phyloP scores from a whole-genome alignment of 1,140 invertebrate species.

The Aphaenogaster floridana region DNA sequence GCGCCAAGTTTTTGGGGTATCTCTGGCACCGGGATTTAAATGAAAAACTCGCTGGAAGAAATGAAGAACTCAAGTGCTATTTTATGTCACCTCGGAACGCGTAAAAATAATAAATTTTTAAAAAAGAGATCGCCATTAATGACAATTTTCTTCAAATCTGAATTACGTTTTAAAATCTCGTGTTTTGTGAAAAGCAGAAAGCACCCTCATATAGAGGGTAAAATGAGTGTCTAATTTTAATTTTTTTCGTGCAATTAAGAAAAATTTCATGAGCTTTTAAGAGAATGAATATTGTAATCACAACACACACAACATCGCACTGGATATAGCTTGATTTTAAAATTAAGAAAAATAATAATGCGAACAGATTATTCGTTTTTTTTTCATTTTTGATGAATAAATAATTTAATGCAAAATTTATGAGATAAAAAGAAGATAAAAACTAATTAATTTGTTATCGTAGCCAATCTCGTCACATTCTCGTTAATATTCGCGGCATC shows the following conservation, averaged over 20 bases:
- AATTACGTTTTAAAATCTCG: background rate
- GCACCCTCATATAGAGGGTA: background rate
- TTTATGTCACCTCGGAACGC: background rate
- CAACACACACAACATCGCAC: too few relatives aligned
- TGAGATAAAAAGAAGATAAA: background rate
- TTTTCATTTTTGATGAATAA: background rate
- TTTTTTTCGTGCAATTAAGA: background rate
- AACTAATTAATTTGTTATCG: conserved; percentile 41
- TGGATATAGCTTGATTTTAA: background rate
- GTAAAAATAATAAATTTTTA: background rate
- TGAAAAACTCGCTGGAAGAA: background rate
- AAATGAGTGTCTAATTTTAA: background rate
- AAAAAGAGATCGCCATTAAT: background rate
- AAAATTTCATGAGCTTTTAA: background rate
- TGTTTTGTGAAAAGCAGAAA: background rate
- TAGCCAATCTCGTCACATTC: background rate
- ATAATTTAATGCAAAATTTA: background rate
- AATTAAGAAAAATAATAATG: background rate
- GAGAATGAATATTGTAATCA: background rate
- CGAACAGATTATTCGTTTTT: background rate
- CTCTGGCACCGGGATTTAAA: background rate
- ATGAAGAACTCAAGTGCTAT: background rate
- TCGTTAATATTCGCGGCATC: background rate
- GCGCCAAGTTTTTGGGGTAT: background rate
- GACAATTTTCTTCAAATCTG: background rate